Conservation (phyloP, 2,888 invertebrate genomes). For the Rhingia campestris region DNA sequence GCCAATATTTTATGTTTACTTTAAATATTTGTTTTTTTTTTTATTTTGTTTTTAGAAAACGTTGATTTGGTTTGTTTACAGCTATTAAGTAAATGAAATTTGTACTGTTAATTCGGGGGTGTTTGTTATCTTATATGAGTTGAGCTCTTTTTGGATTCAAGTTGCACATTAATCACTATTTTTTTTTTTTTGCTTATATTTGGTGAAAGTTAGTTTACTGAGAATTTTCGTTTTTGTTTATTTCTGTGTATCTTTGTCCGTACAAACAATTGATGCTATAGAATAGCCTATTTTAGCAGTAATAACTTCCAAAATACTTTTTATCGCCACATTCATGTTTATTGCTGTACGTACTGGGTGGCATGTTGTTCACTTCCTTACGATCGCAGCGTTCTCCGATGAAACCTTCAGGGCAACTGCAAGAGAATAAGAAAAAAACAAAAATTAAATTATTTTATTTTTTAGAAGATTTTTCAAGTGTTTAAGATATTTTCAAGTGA, state of each 20-base stretch:
- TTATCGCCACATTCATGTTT: constrained; percentile 81
- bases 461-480: not conserved
- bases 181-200: constrained; percentile 58
- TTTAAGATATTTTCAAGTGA: too few species aligned
- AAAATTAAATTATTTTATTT: not conserved
- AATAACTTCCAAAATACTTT: constrained; percentile 82
- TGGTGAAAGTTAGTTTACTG: constrained; percentile 68
- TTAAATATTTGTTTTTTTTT: constrained; percentile 52
- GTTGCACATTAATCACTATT: constrained; percentile 64
- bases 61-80: constrained; percentile 66
- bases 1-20: constrained; percentile 59
- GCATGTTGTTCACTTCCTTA: constrained; percentile 79
- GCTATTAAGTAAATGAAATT: constrained; percentile 72
- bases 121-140: constrained; percentile 63
- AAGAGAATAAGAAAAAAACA: constrained; percentile 67
- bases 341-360: constrained; percentile 83
- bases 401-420: constrained; percentile 82
- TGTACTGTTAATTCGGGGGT: constrained; percentile 74
- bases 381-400: constrained; percentile 82
- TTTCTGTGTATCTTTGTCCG: constrained; percentile 42
- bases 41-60: constrained; percentile 66
- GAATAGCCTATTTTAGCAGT: constrained; percentile 83
- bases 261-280: constrained; percentile 81
- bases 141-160: constrained; percentile 67
- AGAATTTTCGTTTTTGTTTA: constrained; percentile 51